Evolutionary conservation across 2,113 vertebrate genomes (phyloP).

Genomic region (Perca schrenkii): DNA sequence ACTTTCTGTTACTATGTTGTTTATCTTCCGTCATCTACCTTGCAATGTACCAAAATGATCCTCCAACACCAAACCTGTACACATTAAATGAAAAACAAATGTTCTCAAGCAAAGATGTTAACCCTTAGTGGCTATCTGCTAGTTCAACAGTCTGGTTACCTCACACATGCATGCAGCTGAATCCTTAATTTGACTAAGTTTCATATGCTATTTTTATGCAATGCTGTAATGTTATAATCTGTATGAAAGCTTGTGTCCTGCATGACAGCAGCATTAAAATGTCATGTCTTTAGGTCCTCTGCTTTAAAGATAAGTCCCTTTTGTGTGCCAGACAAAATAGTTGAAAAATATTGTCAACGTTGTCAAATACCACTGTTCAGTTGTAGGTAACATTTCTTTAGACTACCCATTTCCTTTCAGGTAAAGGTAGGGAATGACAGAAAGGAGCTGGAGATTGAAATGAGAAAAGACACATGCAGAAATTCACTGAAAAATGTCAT

Average conservation of each 20-base stretch:
- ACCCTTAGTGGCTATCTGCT: background rate
- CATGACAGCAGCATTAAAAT: slow-evolving; percentile 27
- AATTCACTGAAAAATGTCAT: background rate
- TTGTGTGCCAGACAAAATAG: background rate
- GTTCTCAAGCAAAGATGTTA: background rate
- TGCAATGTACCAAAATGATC: background rate
- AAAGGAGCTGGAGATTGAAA: background rate
- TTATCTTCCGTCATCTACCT: background rate
- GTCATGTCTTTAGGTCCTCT: background rate
- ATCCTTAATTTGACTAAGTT: background rate
- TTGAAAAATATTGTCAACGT: no score
- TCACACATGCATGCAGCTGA: no score
- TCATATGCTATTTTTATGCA: background rate
- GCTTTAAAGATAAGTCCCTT: slow-evolving; percentile 14
- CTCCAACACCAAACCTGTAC: background rate
- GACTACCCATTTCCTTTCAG: background rate
- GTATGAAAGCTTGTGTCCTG: background rate
- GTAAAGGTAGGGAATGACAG: background rate
- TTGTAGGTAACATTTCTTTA: background rate
- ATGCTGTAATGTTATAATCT: slow-evolving; percentile 15
- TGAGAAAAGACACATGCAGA: background rate
- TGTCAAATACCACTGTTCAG: background rate
- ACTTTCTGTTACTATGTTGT: background rate
- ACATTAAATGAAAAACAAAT: background rate
- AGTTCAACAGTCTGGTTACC: no score